Evolutionary conservation across 2,888 invertebrate genomes (phyloP).

Genomic region (Seira sanloemensis): DNA sequence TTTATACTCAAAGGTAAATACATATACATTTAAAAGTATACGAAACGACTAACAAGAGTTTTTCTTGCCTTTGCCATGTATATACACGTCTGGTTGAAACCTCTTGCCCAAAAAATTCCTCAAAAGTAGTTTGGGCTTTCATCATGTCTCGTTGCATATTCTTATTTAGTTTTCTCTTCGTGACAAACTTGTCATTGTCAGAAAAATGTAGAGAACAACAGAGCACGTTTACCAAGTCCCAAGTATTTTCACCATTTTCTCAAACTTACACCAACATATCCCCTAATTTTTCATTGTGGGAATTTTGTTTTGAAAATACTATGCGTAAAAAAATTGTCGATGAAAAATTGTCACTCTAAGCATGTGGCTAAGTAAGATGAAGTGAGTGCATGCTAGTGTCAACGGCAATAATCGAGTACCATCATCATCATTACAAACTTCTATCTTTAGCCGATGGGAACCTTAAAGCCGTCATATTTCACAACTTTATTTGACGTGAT

Average conservation of each 20-base stretch:
- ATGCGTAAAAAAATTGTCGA: too few species aligned
- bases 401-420: too few species aligned
- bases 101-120: slow-evolving; percentile 19
- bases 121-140: too few species aligned
- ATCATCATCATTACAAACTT: too few species aligned
- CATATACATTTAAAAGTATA: too few species aligned
- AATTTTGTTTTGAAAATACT: neutral
- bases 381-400: too few species aligned
- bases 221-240: neutral
- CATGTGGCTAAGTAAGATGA: too few species aligned
- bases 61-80: too few species aligned
- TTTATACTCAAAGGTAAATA: too few species aligned
- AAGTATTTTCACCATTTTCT: neutral
- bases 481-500: neutral
- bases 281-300: neutral
- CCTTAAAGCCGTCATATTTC: neutral
- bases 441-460: neutral
- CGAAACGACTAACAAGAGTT: too few species aligned
- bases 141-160: slow-evolving; percentile 30
- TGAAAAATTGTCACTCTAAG: too few species aligned
- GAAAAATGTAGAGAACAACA: neutral
- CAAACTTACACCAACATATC: neutral
- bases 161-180: slow-evolving; percentile 16
- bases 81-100: too few species aligned
- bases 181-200: slow-evolving; percentile 38